Evolutionary conservation across 2,797 vertebrate species (phyloP), one percentile per base, ranked within the genome.

Genomic region (Nothura maculosa): DNA sequence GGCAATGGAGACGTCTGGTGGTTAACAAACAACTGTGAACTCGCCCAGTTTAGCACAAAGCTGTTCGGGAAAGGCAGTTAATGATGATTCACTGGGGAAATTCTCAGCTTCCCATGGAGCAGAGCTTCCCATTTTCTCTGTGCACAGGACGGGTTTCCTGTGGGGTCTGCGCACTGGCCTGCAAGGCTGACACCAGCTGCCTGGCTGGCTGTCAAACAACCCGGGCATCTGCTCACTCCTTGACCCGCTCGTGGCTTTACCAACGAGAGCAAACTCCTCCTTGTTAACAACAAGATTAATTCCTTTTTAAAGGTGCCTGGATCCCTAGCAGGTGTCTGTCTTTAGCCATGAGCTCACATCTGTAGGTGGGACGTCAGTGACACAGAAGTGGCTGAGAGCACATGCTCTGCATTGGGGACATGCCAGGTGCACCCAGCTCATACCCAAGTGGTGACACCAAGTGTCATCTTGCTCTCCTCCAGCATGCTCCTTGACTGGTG

Each of bases 391-490:
- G 28, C 32, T 32, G n/a, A 40, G 70, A 40, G 9, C 3, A 1
- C 20, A 3, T 5, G 18, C 21, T 20, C 24, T n/a, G 10, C 21
- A 1, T 17, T 17, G 28, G 38, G n/a, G 6, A 25, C 5, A 13
- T 20, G 22, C n/a, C 27, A 19, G 1, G 4, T 8, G 36, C 17
- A 14, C n/a, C 3, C 1, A 9, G 62, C 11, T 27, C 40, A 5
- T 3, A 18, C 12, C 9, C 13, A 32, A 34, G 12, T 40, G 40
- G 12, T 40, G 34, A 32, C 22, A 55, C 9, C 43, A 58, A 48
- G 45, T 10, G 40, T 21, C 36, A 3, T 32, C 47, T 47, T 8
- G 12, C 28, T 63, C 32, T 61, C 15, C 63, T 66, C 47, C 58
- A 25, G 24, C 32, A 40, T 25, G 13, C 73, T 40, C n/a, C 42